Evolutionary conservation across 2,113 vertebrate species (phyloP).

Genomic region (Odontophorus gujanensis): DNA sequence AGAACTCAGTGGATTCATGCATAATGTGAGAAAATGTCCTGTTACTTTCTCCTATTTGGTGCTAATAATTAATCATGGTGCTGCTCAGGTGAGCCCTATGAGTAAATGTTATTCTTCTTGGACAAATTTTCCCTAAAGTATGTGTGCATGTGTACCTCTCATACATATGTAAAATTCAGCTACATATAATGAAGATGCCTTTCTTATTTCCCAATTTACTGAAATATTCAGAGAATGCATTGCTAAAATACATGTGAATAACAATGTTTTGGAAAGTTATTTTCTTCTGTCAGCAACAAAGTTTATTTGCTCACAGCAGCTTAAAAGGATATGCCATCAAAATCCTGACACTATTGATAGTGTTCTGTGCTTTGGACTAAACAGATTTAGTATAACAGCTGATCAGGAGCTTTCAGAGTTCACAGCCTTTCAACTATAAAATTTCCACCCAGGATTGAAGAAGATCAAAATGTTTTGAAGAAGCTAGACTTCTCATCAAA

Average conservation of each 20-base stretch:
- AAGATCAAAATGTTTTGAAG: not conserved
- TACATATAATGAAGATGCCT: not conserved
- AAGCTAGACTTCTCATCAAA: not conserved
- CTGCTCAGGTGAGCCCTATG: not conserved
- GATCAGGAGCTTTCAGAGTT: not conserved
- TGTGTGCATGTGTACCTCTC: not conserved
- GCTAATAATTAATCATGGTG: not conserved
- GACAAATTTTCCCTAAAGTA: not conserved
- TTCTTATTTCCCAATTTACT: not conserved
- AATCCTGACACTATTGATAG: not conserved
- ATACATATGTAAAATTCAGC: not conserved
- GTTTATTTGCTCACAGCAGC: not conserved
- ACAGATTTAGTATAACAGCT: not conserved
- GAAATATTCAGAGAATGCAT: not conserved
- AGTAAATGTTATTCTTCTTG: not conserved
- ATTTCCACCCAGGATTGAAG: not conserved
- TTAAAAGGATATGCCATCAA: not conserved
- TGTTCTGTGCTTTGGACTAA: not conserved
- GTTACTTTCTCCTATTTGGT: not conserved
- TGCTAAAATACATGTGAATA: not conserved
- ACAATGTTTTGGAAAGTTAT: not conserved
- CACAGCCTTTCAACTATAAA: not conserved
- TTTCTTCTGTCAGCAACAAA: not conserved
- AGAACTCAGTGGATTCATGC: not conserved
- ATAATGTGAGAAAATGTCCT: not conserved